Percentiles rank a stretch among this genome's conserved stretches.
Evolutionary conservation across 2,113 vertebrate genomes (phyloP).

Genomic region (Ciconia boyciana): DNA sequence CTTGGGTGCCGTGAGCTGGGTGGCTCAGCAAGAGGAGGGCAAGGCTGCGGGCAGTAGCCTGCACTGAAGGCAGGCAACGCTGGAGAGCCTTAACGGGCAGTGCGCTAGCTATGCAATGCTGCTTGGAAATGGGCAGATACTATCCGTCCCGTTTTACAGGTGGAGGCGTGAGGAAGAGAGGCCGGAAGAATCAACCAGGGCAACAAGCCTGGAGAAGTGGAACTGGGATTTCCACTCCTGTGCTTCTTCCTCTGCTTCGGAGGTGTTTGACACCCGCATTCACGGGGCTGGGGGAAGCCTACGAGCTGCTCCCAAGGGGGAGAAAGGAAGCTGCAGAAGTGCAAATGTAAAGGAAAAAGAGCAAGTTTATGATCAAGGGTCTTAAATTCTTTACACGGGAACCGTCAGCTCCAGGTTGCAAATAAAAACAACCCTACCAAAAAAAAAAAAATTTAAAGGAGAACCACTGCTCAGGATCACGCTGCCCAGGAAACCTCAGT

Average conservation of each 20-base stretch:
- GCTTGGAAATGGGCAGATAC: rapidly evolving
- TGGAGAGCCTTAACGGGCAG: rapidly evolving
- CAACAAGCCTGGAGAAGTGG: background rate
- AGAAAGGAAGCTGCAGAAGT: background rate
- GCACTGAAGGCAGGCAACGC: background rate
- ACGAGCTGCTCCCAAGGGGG: background rate
- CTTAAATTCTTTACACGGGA: background rate
- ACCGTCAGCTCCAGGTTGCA: background rate
- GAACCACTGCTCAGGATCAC: rapidly evolving
- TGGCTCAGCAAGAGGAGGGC: background rate
- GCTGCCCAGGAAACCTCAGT: background rate
- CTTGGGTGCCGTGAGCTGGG: background rate
- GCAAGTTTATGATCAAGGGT: background rate
- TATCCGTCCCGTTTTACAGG: rapidly evolving
- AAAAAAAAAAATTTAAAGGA: background rate
- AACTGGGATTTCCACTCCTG: background rate
- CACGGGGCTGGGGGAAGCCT: background rate
- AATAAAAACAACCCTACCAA: background rate
- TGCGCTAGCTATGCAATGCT: rapidly evolving
- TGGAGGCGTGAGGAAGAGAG: background rate
- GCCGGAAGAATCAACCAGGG: background rate
- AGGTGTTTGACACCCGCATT: rapidly evolving
- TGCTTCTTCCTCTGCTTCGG: background rate
- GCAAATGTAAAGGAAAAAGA: too few species aligned
- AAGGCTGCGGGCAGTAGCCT: background rate